Conservation (phyloP, 2,113 vertebrate genomes). For the Sprattus sprattus region DNA sequence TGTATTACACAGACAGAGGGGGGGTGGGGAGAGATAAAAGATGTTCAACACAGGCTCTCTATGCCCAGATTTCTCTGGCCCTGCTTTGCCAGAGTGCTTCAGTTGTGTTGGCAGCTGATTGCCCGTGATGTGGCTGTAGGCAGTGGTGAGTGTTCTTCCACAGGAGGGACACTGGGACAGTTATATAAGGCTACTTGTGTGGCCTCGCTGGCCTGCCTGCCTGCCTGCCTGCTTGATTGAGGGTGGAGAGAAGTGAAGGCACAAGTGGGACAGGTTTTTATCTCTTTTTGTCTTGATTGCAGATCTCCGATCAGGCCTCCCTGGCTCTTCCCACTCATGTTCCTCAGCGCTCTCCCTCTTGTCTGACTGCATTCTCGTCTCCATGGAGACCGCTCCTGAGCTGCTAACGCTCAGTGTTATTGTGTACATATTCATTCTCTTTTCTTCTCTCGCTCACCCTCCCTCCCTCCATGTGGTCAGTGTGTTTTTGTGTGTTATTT, state of each 20-base stretch:
- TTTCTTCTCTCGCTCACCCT: neutral
- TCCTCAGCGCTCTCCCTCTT: slow-evolving; percentile 38
- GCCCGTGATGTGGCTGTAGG: neutral
- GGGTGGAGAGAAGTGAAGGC: neutral
- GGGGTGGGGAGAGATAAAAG: too few species aligned
- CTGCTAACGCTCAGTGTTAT: slow-evolving; percentile 38
- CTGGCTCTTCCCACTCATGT: slow-evolving; percentile 43
- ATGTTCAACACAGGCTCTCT: too few species aligned
- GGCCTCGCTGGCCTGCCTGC: neutral
- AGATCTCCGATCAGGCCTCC: slow-evolving; percentile 9
- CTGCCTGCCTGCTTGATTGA: slow-evolving; percentile 16
- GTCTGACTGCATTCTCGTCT: slow-evolving; percentile 57
- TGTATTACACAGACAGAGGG: neutral
- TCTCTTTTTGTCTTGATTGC: neutral
- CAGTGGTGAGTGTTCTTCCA: neutral
- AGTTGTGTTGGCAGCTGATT: neutral
- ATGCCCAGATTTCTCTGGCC: neutral
- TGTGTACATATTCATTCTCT: slow-evolving; percentile 25
- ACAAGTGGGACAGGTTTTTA: neutral
- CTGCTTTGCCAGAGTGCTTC: neutral
- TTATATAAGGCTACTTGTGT: slow-evolving; percentile 15
- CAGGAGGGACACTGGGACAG: neutral
- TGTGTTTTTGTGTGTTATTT: neutral
- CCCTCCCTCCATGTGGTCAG: neutral
- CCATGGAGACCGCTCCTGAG: slow-evolving; percentile 61